Evolutionary conservation across 1,140 invertebrate genomes (phyloP), one percentile per base, ranked within the genome.

Genomic region (Trichogramma pretiosum): DNA sequence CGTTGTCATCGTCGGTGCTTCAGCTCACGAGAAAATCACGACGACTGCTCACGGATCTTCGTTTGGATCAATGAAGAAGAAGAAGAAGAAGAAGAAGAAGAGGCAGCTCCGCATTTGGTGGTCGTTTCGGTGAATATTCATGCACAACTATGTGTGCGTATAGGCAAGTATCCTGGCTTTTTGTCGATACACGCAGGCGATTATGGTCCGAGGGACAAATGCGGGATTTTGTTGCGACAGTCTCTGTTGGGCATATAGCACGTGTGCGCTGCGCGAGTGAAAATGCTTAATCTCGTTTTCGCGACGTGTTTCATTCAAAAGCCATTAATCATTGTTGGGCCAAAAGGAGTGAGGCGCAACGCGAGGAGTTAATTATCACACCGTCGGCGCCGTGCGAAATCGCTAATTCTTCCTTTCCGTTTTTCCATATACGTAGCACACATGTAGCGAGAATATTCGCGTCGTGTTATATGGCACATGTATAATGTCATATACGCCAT

Each of bases 271-370:
- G 24, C 28, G 7, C 26, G 22, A 48, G 26, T n/a, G 21, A 21
- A 41, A 35, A 19, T 28, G 41, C 40, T 33, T 44, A 49, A 44
- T 39, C 40, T 45, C 47, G 44, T 45, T 50, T 38, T 3, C 41
- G 30, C 21, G 22, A 3, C n/a, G 16, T 16, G 8, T 16, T 3
- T 23, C 13, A 26, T 32, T 10, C 8, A n/a, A n/a, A 1, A 24
- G 48, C 34, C 43, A 49, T 49, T 49, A 49, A 49, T 49, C 47
- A 49, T 44, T 34, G 41, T 18, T 11, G 24, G 39, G 22, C 23
- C 17, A 26, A 41, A 14, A 38, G 19, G 22, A 41, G 32, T 30
- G 39, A 41, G 24, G n/a, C 39, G 17, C 36, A 21, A 14, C 16
- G 11, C 3, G 14, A 23, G 13, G 19, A 39, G 46, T 40, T 47